Evolutionary conservation across 2,888 invertebrate species (phyloP), one percentile per base, ranked within the genome.

Genomic region (Lepidochrysops patricia): DNA sequence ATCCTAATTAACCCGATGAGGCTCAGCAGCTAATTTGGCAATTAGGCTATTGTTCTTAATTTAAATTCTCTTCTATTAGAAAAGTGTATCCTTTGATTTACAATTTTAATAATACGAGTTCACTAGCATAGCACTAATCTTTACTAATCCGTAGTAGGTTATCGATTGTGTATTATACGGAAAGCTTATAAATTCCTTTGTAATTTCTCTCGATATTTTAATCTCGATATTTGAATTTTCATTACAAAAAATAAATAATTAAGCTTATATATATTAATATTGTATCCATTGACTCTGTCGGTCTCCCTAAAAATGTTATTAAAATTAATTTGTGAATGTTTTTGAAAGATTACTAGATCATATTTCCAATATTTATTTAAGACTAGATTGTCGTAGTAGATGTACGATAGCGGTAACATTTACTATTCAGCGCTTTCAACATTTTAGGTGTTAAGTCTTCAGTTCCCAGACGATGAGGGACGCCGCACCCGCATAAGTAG

Each of bases 381-480:
- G 4, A 7, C 9, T 23, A 43, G 13, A 60, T 54, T 58, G 34
- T 35, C 57, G 35, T 57, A 9, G 29, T 58, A 37, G 29, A 37
- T 58, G 57, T 32, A 52, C 52, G 63, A 54, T 64, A 67, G 66
- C 63, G 62, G 64, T 60, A 57, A 64, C 67, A 67, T 69, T 60
- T 66, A 56, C 60, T 65, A 70, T 70, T 70, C 68, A 67, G 58
- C 54, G 49, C 60, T 64, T 61, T 58, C 61, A 50, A 62, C 62
- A 62, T 63, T 64, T 67, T 65, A 64, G 60, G 63, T 67, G 67
- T 68, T 64, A 70, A 76, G 72, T 64, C 64, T 62, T 67, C 62
- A 61, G 66, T 70, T 61, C 67, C 68, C 68, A 70, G 66, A 57
- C 57, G 37, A 52, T 48, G 29, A 57, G 15, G 57, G 50, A 49